Percentiles rank a stretch among this genome's conserved stretches.
phyloP scores from a whole-genome alignment of 2,113 vertebrate genomes.

The Spea bombifrons region DNA sequence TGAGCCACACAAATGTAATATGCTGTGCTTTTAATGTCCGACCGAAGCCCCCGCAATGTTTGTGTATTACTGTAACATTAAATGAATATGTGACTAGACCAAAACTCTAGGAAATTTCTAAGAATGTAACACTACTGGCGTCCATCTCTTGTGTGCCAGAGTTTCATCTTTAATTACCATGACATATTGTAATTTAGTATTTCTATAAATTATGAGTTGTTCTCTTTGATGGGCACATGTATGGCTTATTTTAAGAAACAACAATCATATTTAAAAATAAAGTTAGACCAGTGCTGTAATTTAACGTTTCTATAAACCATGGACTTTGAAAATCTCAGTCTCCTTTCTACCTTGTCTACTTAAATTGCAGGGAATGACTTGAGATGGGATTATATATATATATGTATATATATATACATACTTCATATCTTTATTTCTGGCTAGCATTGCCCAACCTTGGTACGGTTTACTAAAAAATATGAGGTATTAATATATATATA shows the following conservation, averaged over 20 bases:
- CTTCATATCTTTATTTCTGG: too few species aligned
- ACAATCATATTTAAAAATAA: background rate
- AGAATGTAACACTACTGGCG: background rate
- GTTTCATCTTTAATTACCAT: background rate
- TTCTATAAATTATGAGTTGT: background rate
- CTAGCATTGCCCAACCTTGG: too few species aligned
- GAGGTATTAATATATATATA: too few species aligned
- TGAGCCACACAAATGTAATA: too few species aligned
- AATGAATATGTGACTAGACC: background rate
- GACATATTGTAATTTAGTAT: conserved; percentile 9
- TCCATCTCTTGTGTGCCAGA: background rate
- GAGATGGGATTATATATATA: too few species aligned
- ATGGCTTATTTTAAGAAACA: background rate
- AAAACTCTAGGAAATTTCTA: too few species aligned
- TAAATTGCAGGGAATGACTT: too few species aligned
- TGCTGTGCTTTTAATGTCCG: too few species aligned
- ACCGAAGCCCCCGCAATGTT: too few species aligned
- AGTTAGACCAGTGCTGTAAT: background rate
- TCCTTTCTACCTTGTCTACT: background rate
- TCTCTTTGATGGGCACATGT: background rate
- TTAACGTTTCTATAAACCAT: background rate
- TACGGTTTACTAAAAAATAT: too few species aligned
- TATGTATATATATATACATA: too few species aligned
- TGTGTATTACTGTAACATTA: too few species aligned
- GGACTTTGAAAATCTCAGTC: background rate